Evolutionary conservation across 2,113 vertebrate species (phyloP).

Genomic region (Chlamydotis undulata): DNA sequence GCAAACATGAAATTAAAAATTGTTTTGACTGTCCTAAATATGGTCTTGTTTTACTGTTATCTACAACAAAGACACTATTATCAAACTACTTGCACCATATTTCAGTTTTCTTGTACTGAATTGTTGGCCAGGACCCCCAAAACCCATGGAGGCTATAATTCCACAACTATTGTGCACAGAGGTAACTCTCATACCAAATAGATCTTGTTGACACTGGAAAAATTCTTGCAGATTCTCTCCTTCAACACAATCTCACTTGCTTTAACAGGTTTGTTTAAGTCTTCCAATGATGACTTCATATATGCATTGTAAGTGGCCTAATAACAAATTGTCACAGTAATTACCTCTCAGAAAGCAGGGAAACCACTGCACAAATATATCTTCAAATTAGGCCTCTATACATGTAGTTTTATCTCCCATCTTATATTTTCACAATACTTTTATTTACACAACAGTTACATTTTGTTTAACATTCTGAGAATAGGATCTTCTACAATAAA

Average conservation of each 20-base stretch:
- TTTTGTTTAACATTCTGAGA: neutral
- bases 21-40: neutral
- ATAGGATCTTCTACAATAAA: neutral
- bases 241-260: neutral
- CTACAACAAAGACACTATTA: neutral
- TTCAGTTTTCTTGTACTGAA: neutral
- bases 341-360: neutral
- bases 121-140: neutral
- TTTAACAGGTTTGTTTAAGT: neutral
- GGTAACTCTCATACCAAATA: neutral
- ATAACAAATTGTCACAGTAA: neutral
- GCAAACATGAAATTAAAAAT: neutral
- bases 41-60: neutral
- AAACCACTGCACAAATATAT: neutral
- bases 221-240: neutral
- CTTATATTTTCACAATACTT: neutral
- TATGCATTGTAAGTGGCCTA: neutral
- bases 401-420: rapidly evolving
- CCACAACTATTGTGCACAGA: neutral
- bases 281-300: neutral
- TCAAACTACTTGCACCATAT: neutral
- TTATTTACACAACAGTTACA: neutral
- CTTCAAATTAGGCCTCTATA: neutral
- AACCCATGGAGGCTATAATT: neutral
- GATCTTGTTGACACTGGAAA: neutral